Percentiles rank a stretch among this genome's conserved stretches.
Evolutionary conservation across 2,113 vertebrate species (phyloP).

Genomic region (Gracilinanus agilis): DNA sequence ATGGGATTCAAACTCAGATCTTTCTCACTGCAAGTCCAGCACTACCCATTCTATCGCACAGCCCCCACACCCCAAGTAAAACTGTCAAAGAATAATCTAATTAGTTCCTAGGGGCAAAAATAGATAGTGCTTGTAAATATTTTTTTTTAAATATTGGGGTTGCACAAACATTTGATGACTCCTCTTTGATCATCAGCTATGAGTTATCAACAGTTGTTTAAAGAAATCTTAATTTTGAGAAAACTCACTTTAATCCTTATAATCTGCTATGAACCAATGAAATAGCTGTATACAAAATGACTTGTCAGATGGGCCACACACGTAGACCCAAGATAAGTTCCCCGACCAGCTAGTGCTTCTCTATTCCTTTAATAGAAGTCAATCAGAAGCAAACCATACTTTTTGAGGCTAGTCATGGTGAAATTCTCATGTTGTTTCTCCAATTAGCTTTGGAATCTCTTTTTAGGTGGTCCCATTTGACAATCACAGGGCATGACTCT

Average conservation of each 20-base stretch:
- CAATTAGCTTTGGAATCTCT: background rate
- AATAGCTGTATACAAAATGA: background rate
- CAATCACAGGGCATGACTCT: background rate
- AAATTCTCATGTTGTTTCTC: background rate
- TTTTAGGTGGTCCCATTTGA: background rate
- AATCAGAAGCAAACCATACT: background rate
- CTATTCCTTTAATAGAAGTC: background rate
- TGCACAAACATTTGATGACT: background rate
- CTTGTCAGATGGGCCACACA: background rate
- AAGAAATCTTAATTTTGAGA: no score
- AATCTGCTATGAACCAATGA: conserved; percentile 4
- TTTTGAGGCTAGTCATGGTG: background rate
- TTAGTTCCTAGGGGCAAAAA: background rate
- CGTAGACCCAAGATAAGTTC: background rate
- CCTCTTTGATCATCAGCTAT: background rate
- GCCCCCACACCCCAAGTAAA: background rate
- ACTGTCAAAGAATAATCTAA: background rate
- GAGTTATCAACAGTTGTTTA: background rate
- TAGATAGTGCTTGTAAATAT: background rate
- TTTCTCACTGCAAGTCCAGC: background rate
- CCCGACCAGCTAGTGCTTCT: background rate
- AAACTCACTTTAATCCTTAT: background rate
- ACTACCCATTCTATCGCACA: background rate
- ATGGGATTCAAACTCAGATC: background rate
- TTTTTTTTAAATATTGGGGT: background rate